Evolutionary conservation across 2,797 vertebrate species (phyloP), one percentile per base, ranked within the genome.

Genomic region (Nothura maculosa): DNA sequence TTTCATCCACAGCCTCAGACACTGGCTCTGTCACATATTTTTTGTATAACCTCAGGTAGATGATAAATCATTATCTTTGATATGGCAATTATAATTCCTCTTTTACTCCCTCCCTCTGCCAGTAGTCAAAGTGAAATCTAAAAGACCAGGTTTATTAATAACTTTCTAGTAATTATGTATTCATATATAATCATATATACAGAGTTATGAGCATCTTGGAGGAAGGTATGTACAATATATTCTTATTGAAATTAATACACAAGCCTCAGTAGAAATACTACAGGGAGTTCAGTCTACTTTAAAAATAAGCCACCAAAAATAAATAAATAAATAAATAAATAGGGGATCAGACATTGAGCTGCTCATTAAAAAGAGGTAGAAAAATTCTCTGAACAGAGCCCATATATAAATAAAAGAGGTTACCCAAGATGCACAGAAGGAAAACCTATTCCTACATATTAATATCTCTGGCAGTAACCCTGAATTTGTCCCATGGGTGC

Each of bases 401-500:
- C 36, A 67, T 82, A 69, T 94, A 94, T 85, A 92, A 89, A 74
- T 79, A 89, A 87, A 95, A 83, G n/a, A 74, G 45, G 90, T 42
- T 68, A 91, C n/a, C 91, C 30, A 82, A 83, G 24, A 24, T 75
- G 16, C 61, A 78, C 42, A 93, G 62, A 79, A 85, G 74, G 30
- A 87, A 92, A 82, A 81, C 67, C 36, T 92, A 86, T 93, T 67
- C 80, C 61, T 70, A 66, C 30, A 45, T 79, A 75, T 67, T 91
- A 95, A 89, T 92, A 96, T 32, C 70, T 96, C 82, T 60, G 50
- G 93, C 32, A 24, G 32, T 77, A 84, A 85, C 47, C 36, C 2
- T 27, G 47, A 96, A 50, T 74, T 78, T 91, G 42, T 94, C 63
- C 92, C 58, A 14, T 2, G 34, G 81, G 91, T 89, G 73, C 76